These are phyloP conservation scores for Amazonetta brasiliensis DNA, from an alignment of 2,797 vertebrate genomes.

Conservation along the genomic window DNA sequence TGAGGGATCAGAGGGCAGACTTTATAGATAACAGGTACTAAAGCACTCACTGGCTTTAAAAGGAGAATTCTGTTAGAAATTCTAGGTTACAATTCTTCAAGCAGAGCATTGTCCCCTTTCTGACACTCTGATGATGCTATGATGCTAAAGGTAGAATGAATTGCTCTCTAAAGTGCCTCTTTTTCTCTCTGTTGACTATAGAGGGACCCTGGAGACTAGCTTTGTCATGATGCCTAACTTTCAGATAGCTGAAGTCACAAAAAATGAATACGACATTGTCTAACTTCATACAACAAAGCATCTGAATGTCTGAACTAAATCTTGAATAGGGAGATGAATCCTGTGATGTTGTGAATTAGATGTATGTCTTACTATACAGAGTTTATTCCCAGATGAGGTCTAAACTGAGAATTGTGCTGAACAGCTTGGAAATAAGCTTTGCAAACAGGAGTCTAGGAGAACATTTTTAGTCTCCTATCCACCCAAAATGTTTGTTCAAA, in stretches of 20 bases:
- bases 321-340: conserved; percentile 50
- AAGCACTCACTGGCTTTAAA: conserved; percentile 29
- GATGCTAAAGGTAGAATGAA: conserved; percentile 64
- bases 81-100: conserved; percentile 51
- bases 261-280: conserved; percentile 58
- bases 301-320: conserved; percentile 56
- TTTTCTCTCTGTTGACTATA: conserved; percentile 57
- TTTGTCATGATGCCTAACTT: conserved; percentile 59
- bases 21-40: conserved; percentile 26
- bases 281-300: conserved; percentile 56
- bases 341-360: neutral
- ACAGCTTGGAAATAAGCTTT: conserved; percentile 4
- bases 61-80: conserved; percentile 41
- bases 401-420: neutral
- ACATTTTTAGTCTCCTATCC: neutral
- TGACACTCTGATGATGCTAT: conserved; percentile 55
- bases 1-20: neutral
- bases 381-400: conserved; percentile 24
- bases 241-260: conserved; percentile 46
- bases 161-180: conserved; percentile 47
- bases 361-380: conserved; percentile 42
- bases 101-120: conserved; percentile 50
- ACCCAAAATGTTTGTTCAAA: neutral
- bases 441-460: neutral
- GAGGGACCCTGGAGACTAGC: conserved; percentile 21